Percentiles rank a stretch among this genome's conserved stretches.
phyloP scores from a whole-genome alignment of 2,113 vertebrate genomes.

The Charadrius vociferus region DNA sequence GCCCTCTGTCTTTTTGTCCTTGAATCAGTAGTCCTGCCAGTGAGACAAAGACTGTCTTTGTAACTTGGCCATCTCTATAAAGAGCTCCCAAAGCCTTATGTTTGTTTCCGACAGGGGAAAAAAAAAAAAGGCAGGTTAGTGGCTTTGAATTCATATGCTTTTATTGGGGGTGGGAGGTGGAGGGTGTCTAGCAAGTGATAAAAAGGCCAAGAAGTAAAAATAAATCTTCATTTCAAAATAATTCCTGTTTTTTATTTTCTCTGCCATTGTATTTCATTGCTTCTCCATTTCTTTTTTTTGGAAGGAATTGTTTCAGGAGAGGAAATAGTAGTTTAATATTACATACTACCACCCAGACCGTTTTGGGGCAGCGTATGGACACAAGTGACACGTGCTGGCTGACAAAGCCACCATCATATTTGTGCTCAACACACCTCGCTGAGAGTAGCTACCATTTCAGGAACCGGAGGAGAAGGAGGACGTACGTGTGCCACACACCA shows the following conservation, averaged over 20 bases:
- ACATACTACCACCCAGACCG: neutral
- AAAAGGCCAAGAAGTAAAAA: neutral
- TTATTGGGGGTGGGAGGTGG: neutral
- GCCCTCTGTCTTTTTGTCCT: neutral
- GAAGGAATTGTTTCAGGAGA: neutral
- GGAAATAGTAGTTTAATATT: neutral
- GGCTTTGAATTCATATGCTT: neutral
- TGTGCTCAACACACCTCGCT: neutral
- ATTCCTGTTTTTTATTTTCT: neutral
- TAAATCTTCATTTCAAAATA: neutral
- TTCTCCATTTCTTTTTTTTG: neutral
- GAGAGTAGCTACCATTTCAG: neutral
- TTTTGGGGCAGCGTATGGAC: neutral
- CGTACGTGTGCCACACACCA: fast-evolving
- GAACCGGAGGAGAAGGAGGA: neutral
- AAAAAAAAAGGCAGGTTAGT: neutral
- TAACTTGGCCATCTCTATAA: neutral
- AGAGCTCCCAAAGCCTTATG: neutral
- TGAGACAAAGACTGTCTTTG: neutral
- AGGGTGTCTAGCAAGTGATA: neutral
- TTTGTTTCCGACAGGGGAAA: neutral
- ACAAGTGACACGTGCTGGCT: fast-evolving
- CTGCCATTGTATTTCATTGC: neutral
- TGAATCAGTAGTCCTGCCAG: neutral
- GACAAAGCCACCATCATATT: neutral